A percentile compares a stretch with the other conserved stretches of the same genome.
Evolutionary conservation across 2,113 vertebrate species (phyloP).

Genomic region (Oncorhynchus kisutch): DNA sequence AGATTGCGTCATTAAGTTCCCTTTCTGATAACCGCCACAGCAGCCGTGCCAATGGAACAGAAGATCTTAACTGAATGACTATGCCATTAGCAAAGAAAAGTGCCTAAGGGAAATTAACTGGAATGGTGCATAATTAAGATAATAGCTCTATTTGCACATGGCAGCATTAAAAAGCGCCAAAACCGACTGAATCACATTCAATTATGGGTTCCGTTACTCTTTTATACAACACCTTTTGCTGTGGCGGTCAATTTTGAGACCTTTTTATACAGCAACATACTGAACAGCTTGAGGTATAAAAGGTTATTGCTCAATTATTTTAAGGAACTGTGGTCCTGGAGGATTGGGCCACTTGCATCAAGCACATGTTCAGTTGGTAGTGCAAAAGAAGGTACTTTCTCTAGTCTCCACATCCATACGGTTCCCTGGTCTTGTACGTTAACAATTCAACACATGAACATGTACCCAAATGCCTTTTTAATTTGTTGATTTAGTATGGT

Average conservation of each 20-base stretch:
- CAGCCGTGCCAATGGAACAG: conserved; percentile 53
- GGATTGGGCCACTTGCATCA: background rate
- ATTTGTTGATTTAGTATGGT: background rate
- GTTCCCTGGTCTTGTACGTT: background rate
- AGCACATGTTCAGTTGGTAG: background rate
- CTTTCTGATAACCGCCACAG: conserved; percentile 59
- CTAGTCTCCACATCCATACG: background rate
- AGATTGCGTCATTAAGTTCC: conserved; percentile 78
- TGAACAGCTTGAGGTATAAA: conserved; percentile 16
- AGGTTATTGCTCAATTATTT: conserved; percentile 18
- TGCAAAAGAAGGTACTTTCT: background rate
- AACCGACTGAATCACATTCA: conserved; percentile 48
- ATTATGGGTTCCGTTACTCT: conserved; percentile 40
- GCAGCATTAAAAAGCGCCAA: conserved; percentile 36
- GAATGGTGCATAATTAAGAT: conserved; percentile 55
- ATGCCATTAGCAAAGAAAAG: conserved; percentile 36
- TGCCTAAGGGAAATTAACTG: conserved; percentile 38
- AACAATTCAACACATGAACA: background rate
- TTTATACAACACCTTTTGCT: conserved; percentile 48
- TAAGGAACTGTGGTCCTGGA: background rate
- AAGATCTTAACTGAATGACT: conserved; percentile 59
- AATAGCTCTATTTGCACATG: conserved; percentile 59
- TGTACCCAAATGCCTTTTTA: background rate
- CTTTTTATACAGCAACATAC: conserved; percentile 30
- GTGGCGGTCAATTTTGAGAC: conserved; percentile 21